A percentile compares a stretch with the other conserved stretches of the same genome.
Conservation (phyloP, 2,797 vertebrate species). For the Chromobotia macracanthus region DNA sequence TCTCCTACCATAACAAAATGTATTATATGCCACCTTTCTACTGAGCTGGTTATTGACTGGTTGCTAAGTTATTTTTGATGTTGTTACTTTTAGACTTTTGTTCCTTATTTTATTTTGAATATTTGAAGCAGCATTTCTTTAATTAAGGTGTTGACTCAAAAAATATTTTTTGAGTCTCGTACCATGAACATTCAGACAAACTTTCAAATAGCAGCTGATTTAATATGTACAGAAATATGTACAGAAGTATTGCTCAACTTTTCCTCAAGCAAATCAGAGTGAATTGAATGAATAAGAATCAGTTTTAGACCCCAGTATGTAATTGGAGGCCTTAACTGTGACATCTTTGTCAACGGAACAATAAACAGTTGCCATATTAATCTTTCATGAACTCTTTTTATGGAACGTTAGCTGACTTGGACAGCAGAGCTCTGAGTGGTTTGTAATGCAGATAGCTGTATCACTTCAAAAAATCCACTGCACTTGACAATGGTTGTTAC, state of each 20-base stretch:
- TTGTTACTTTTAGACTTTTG: no score
- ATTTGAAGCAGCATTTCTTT: no score
- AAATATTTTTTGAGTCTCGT: no score
- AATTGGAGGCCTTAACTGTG: constrained; percentile 51
- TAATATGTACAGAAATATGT: background rate
- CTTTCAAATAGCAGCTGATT: no score
- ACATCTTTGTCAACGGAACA: constrained; percentile 72
- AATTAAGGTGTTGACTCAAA: no score
- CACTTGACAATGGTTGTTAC: constrained; percentile 8
- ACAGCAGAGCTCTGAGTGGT: constrained; percentile 59
- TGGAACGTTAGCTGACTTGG: constrained; percentile 60
- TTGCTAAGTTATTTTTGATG: background rate
- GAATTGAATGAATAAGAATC: constrained; percentile 8
- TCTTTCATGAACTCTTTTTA: constrained; percentile 78
- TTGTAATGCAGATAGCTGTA: constrained; percentile 44
- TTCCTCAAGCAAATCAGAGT: background rate
- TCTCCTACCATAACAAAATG: constrained; percentile 3
- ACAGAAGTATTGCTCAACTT: background rate
- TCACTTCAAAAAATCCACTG: constrained; percentile 41
- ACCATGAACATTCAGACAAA: no score
- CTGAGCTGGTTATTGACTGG: no score
- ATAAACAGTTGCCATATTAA: constrained; percentile 72
- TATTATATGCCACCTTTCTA: no score
- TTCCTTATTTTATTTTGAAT: no score
- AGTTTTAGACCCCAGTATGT: constrained; percentile 26